Percentiles rank a stretch among this genome's conserved stretches.
Conservation (phyloP, 2,888 invertebrate species). For the Fragum whitleyi region DNA sequence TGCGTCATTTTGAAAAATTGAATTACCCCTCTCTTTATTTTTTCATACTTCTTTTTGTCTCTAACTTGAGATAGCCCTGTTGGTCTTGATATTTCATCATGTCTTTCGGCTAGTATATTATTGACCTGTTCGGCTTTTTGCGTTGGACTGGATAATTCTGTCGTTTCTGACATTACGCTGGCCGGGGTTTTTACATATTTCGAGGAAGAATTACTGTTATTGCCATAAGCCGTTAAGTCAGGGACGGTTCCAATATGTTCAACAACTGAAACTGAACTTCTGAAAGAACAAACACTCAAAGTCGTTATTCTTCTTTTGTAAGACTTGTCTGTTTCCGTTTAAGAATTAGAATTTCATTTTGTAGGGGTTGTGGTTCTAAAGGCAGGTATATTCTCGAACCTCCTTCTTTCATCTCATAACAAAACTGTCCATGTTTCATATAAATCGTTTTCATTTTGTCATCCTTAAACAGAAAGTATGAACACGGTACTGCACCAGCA, state of each 20-base stretch:
- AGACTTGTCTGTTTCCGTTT: constrained; percentile 11
- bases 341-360: not conserved
- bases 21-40: not conserved
- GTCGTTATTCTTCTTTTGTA: constrained; percentile 22
- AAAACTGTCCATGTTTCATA: not conserved
- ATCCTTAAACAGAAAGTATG: too few relatives aligned
- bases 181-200: constrained; percentile 30
- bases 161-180: constrained; percentile 26
- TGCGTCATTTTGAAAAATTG: constrained; percentile 18
- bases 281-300: constrained; percentile 1
- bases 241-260: constrained; percentile 38
- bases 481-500: too few relatives aligned
- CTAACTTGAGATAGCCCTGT: constrained; percentile 8
- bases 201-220: constrained; percentile 12
- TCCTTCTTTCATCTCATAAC: not conserved
- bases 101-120: constrained; percentile 17
- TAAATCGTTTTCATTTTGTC: not conserved
- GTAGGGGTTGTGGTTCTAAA: not conserved
- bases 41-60: constrained; percentile 21
- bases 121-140: constrained; percentile 34
- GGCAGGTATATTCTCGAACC: not conserved
- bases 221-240: constrained; percentile 27
- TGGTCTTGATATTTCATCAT: constrained; percentile 35
- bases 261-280: not conserved
- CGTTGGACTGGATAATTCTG: constrained; percentile 1